phyloP scores from a whole-genome alignment of 2,113 vertebrate genomes.

The Etia nguti region DNA sequence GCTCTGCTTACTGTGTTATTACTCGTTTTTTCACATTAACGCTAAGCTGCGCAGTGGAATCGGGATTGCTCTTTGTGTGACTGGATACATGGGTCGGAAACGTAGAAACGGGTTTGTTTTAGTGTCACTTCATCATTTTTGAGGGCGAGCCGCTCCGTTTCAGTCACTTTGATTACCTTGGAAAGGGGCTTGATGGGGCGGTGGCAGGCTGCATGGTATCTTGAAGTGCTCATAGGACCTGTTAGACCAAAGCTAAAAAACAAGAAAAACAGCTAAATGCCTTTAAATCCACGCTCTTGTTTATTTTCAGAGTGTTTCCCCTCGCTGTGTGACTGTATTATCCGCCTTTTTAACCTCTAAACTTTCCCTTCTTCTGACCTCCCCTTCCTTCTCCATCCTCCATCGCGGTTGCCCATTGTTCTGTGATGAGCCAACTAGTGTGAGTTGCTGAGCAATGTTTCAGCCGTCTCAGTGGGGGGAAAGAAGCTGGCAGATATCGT shows the following conservation, averaged over 20 bases:
- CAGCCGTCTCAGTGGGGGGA: neutral
- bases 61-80: neutral
- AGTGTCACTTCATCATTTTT: neutral
- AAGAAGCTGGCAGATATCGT: neutral
- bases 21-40: neutral
- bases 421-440: conserved; percentile 45
- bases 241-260: neutral
- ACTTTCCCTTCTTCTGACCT: conserved; percentile 16
- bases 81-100: neutral
- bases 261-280: rapidly evolving
- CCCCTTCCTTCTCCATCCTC: conserved; percentile 42
- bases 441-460: conserved; percentile 26
- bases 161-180: neutral
- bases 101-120: neutral
- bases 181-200: conserved; percentile 53
- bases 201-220: conserved; percentile 48
- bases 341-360: neutral
- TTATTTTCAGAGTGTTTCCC: too few species aligned
- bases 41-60: neutral
- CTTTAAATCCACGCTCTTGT: neutral
- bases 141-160: neutral
- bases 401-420: conserved; percentile 69
- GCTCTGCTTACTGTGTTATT: neutral
- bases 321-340: neutral
- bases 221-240: conserved; percentile 1